Conservation (phyloP, 2,888 invertebrate species). For the Synanthedon tipuliformis region DNA sequence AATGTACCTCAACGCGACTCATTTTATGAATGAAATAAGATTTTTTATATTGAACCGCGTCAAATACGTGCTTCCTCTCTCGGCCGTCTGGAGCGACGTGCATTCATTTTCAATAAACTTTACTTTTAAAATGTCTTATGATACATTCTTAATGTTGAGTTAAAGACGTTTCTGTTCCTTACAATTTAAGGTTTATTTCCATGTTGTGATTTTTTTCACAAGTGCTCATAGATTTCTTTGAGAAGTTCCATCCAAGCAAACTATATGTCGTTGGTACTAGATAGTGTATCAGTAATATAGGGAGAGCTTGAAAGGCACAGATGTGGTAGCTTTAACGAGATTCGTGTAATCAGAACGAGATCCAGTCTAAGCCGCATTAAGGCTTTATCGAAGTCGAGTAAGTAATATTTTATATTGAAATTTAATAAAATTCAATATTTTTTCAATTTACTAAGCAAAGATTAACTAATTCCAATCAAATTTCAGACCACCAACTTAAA, state of each 20-base stretch:
- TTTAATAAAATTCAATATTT: background rate
- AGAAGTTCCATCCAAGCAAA: constrained; percentile 31
- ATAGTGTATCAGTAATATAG: constrained; percentile 30
- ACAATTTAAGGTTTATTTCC: constrained; percentile 14
- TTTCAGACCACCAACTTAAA: too few species aligned
- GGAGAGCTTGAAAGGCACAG: constrained; percentile 37
- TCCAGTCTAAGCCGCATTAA: constrained; percentile 8
- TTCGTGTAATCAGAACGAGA: constrained; percentile 27
- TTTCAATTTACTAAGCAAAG: too few species aligned
- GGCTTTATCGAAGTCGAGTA: background rate
- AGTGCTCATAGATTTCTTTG: constrained; percentile 35
- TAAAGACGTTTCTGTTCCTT: background rate
- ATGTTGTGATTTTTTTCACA: constrained; percentile 11
- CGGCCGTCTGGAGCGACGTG: constrained; percentile 48
- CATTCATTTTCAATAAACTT: constrained; percentile 55
- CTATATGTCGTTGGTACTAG: constrained; percentile 13
- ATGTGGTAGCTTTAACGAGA: constrained; percentile 49
- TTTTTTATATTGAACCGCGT: constrained; percentile 58
- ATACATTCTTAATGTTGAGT: background rate
- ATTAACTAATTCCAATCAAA: too few species aligned
- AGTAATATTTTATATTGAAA: background rate
- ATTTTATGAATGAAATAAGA: constrained; percentile 69
- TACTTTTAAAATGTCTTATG: constrained; percentile 2
- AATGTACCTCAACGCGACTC: constrained; percentile 56
- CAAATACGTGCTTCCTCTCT: constrained; percentile 68